Conservation (phyloP, 2,888 invertebrate species). For the Mimas tiliae region DNA sequence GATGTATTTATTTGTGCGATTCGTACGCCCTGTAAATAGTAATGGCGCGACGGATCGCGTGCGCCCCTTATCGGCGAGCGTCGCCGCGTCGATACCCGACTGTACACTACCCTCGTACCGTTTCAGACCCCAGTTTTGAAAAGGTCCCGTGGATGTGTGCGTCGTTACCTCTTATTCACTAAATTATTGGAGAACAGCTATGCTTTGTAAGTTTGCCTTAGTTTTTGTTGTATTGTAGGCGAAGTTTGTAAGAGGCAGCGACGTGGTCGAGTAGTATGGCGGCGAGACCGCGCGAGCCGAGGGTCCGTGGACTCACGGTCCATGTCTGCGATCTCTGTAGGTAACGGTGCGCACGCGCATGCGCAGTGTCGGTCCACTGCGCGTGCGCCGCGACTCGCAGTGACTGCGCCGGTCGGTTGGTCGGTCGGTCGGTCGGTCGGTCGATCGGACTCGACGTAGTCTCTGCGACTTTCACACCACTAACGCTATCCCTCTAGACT, state of each 20-base stretch:
- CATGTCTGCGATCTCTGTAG: constrained; percentile 82
- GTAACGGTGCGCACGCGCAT: constrained; percentile 62
- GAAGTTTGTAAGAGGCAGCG: background rate
- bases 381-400: constrained; percentile 44
- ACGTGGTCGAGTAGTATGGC: constrained; percentile 28
- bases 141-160: background rate
- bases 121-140: background rate
- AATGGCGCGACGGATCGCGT: constrained; percentile 69
- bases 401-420: constrained; percentile 25
- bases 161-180: background rate
- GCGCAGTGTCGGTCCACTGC: constrained; percentile 64
- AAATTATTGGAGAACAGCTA: constrained; percentile 16
- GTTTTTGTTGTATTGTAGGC: too few species aligned
- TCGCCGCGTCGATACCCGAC: constrained; percentile 47
- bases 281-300: constrained; percentile 60
- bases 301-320: constrained; percentile 66
- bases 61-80: constrained; percentile 68
- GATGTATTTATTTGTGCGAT: constrained; percentile 82
- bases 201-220: background rate
- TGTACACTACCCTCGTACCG: background rate
- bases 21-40: constrained; percentile 79
- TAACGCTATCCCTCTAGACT: constrained; percentile 73
- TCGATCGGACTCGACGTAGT: constrained; percentile 37
- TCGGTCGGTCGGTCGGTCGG: too few species aligned
- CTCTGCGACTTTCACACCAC: constrained; percentile 59